Evolutionary conservation across 2,113 vertebrate genomes (phyloP), one percentile per base, ranked within the genome.

Genomic region (Trinectes maculatus): DNA sequence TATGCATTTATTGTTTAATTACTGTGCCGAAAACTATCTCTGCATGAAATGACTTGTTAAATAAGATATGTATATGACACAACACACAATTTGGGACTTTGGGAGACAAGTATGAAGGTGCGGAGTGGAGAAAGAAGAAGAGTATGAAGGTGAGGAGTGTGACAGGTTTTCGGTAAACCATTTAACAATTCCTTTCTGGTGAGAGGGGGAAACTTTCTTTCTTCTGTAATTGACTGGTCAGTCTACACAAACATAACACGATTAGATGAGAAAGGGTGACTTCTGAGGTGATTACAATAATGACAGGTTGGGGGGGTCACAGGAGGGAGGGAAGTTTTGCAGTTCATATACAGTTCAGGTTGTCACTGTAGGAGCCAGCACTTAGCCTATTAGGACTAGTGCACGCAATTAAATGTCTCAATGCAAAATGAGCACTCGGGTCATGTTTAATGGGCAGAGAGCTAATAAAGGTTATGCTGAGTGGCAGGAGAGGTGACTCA

Each of bases 401-500:
- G 77, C 78, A 56, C 80, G 66, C 80, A 89, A 89, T 91, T 90
- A 90, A 86, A 83, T 70, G 83, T 87, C 86, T 87, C 79, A 74
- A 81, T 64, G 89, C 77, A 85, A 89, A 90, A 90, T 87, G 81
- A 88, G 83, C 77, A 74, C 83, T 81, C 79, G 79, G 91, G 83
- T 89, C 89, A 87, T 82, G 71, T 89, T 86, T 89, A 91, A 90
- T 89, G 89, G 85, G 71, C 81, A 90, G 77, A 79, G 74, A 80
- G 74, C 84, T 89, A 74, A 87, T 85, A 85, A 84, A 87, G 86
- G 75, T 61, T 78, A 63, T 26, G 67, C 71, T 54, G 54, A 84
- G 79, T 71, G 68, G 80, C 70, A 74, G 80, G 79, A 83, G 72
- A 82, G 82, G 82, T 84, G 86, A 82, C 80, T 34, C 69, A 71